Base-by-base conservation (phyloP, 2,888 invertebrate genomes). In the Drosophila kambysellisi region DNA sequence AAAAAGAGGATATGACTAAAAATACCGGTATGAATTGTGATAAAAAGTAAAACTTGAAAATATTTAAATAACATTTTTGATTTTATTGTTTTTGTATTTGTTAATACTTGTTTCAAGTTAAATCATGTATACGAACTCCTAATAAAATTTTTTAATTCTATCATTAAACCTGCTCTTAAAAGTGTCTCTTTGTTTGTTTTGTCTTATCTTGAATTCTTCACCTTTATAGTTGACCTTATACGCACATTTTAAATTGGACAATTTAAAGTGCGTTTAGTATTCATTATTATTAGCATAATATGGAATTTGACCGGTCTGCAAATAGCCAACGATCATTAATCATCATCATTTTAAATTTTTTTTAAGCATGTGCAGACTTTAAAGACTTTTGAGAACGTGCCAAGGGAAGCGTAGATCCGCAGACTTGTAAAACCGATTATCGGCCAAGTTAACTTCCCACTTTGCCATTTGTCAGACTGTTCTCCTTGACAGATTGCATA, bases 321-420 rank as follows among this genome's bases (percentile, higher is more conserved):
- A 59, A 54, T 50, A 35, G 41, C 33, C 35, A 52, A 43, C 30
- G 78, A 71, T 71, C 75, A 75, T 76, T 68, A 69, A 74, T 71
- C 79, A 76, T 64, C 25, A 46, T 15, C 25, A 46, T 25, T 46
- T 46, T 39, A 29, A 51, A 7, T 33, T 52, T 17, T 60, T 37
- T 37, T 15, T 32, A 17, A 15, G 32, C 4, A n/a, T 33, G 63
- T 67, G 65, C 58, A 70, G 50, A 70, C 33, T 65, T 41, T 30
- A 30, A 59, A 60, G 41, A 17, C 61, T 8, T 33, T 63, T 52
- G 39, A 61, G 33, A 53, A 63, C 68, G 68, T 75, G 80, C 58
- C 72, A 61, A 72, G 80, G 80, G 78, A 79, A 79, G 78, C 76
- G 63, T 61, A 69, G 37, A 56, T 68, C 64, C 70, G 68, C 32